Evolutionary conservation across 2,113 vertebrate species (phyloP).

Genomic region (Cyphomyrus plagiostoma): DNA sequence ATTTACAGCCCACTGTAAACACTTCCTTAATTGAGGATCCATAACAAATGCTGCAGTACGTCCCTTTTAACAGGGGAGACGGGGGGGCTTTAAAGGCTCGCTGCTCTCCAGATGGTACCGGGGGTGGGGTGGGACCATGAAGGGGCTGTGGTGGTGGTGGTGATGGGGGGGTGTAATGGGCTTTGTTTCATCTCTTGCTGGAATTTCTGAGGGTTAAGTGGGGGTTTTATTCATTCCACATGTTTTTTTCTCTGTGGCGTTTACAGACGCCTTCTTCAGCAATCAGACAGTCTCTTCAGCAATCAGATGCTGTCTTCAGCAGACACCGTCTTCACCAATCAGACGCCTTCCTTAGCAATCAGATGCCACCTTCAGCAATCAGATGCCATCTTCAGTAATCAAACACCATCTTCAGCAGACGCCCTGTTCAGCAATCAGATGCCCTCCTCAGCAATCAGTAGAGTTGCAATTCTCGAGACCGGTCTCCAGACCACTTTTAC

Average conservation of each 20-base stretch:
- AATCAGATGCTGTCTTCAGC: neutral
- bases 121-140: constrained; percentile 3
- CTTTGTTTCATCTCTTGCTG: neutral
- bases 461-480: too few relatives aligned
- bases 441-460: neutral
- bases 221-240: neutral
- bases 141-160: neutral
- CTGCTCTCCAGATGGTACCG: constrained; percentile 7
- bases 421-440: too few relatives aligned
- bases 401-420: too few relatives aligned
- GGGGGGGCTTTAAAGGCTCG: neutral
- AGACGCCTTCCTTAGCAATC: too few relatives aligned
- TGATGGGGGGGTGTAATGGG: neutral
- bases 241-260: neutral
- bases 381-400: too few relatives aligned
- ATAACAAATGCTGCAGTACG: neutral
- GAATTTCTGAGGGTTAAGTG: constrained; percentile 10
- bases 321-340: too few relatives aligned
- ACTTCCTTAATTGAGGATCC: neutral
- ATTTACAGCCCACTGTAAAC: constrained; percentile 9
- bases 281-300: neutral
- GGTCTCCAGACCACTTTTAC: too few relatives aligned
- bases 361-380: too few relatives aligned
- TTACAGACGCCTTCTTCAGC: neutral
- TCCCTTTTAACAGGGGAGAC: neutral